phyloP scores from a whole-genome alignment of 2,888 invertebrate species.

The Acronicta psi region DNA sequence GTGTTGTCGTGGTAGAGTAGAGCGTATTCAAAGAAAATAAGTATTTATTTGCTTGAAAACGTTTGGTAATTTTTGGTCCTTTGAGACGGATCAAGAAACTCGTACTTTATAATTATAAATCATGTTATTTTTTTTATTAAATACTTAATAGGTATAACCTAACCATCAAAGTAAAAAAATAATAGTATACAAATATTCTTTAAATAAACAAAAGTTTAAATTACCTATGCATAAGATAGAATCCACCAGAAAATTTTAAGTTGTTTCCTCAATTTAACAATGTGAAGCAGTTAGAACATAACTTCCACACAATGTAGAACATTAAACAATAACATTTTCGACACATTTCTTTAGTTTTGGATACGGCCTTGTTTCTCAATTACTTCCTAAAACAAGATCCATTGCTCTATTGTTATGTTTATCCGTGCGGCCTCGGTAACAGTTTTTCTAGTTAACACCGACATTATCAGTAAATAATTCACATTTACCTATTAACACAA shows the following conservation, averaged over 20 bases:
- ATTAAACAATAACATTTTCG: constrained; percentile 28
- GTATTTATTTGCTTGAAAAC: neutral
- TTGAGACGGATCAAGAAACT: neutral
- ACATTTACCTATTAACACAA: constrained; percentile 23
- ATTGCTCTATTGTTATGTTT: constrained; percentile 45
- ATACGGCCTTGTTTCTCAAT: constrained; percentile 47
- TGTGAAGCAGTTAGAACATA: constrained; percentile 9
- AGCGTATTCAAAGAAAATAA: neutral
- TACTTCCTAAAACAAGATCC: constrained; percentile 49
- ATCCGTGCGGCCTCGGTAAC: constrained; percentile 32
- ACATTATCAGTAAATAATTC: constrained; percentile 21
- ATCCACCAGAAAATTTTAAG: neutral
- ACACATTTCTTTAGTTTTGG: constrained; percentile 46
- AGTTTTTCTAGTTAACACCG: constrained; percentile 47
- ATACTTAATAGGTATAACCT: no score
- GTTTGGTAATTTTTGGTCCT: constrained; percentile 1
- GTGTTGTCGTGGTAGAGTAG: neutral
- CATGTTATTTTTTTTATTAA: no score
- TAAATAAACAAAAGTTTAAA: no score
- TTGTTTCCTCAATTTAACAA: constrained; percentile 21
- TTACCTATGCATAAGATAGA: neutral
- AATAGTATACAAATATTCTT: no score
- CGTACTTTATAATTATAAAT: neutral
- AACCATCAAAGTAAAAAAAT: no score
- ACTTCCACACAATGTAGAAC: constrained; percentile 6